Base-by-base conservation (phyloP, 2,888 invertebrate genomes). In the Cotesia congregata region DNA sequence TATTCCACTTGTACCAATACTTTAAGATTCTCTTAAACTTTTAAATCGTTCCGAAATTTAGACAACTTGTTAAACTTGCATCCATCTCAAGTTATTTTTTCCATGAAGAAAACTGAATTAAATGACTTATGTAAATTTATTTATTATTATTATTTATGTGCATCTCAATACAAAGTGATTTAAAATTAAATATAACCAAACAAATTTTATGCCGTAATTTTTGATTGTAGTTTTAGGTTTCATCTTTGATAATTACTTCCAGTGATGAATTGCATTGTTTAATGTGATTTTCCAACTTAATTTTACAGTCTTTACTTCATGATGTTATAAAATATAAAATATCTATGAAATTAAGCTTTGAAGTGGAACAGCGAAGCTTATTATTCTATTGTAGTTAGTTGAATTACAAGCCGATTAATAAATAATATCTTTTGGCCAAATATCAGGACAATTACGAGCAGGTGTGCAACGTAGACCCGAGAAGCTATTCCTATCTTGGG, bases 381-480 rank as follows among this genome's bases (percentile, higher is more conserved):
- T 50, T 50, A 50, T 50, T 12, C 71, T 68, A 74, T 60, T 76
- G 40, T 60, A 67, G 64, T 71, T 80, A 75, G 50, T 50, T 50
- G 50, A 84, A 80, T 84, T 82, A 81, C 79, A 81, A 80, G 80
- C 82, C 82, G 82, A 85, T 85, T 83, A 85, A 84, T 83, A 84
- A 83, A 82, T 75, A 76, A 79, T 83, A 82, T 50, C 50, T 50
- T 68, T 40, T 15, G 67, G 67, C 80, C 84, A 83, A 85, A 85
- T 85, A 85, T 85, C 83, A 82, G 82, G 82, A 85, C 83, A 83
- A 85, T 85, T 85, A 85, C 81, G 82, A 81, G 79, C 85, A 85
- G 85, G 82, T 85, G 85, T 38, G 62, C 61, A 39, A 17, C 60
- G 15, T 17, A 62, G 80, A 83, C 79, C 81, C 76, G 73, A 77